Evolutionary conservation across 2,113 vertebrate species (phyloP).

Genomic region (Alethe diademata): DNA sequence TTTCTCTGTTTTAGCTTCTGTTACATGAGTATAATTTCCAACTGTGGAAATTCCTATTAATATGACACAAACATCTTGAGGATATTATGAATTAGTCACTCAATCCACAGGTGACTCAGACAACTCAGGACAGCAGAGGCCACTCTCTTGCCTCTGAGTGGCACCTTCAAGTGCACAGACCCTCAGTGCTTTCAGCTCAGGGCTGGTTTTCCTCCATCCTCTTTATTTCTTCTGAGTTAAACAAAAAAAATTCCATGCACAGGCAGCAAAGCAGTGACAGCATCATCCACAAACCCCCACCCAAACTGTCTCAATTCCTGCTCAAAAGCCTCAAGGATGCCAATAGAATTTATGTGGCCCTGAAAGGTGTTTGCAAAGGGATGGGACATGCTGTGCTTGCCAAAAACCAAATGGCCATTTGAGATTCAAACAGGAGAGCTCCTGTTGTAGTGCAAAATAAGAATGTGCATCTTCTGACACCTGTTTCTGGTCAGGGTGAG

Average conservation of each 20-base stretch:
- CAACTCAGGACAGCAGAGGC: not conserved
- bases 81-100: not conserved
- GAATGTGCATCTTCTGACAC: not conserved
- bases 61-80: not conserved
- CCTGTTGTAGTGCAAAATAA: not conserved
- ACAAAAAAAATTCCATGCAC: not conserved
- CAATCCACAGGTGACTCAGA: not conserved
- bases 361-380: not conserved
- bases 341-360: not conserved
- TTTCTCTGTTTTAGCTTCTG: not conserved
- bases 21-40: not conserved
- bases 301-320: not conserved
- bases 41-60: not conserved
- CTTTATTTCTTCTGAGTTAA: not conserved
- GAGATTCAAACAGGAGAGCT: not conserved
- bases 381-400: accelerated
- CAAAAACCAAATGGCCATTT: not conserved
- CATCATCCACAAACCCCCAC: not conserved
- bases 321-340: not conserved
- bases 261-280: not conserved
- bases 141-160: not conserved
- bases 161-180: not conserved
- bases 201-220: not conserved
- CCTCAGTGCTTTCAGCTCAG: not conserved
- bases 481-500: not conserved